Conservation (phyloP, 2,113 vertebrate species). For the Corythoichthys intestinalis region DNA sequence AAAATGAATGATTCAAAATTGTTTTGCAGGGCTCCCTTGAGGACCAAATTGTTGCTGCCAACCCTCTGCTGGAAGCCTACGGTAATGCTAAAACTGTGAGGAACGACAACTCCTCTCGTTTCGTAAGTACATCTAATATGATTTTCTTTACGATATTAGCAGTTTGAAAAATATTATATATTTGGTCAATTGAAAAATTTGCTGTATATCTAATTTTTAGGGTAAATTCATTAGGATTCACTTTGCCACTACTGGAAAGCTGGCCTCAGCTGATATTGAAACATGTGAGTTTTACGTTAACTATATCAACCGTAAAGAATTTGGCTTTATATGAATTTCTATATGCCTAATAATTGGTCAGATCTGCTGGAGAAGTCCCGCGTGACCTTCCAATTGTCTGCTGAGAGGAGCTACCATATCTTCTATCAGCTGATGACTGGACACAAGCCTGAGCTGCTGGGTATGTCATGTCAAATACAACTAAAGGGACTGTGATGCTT, state of each 20-base stretch:
- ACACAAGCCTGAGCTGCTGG: constrained; percentile 69
- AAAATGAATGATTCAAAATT: not conserved
- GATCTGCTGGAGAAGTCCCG: constrained; percentile 70
- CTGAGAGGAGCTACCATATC: constrained; percentile 76
- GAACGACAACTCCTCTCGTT: constrained; percentile 84
- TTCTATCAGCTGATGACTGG: constrained; percentile 74
- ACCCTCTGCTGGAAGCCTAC: constrained; percentile 77
- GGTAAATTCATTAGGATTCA: constrained; percentile 94
- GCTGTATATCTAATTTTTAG: constrained; percentile 28
- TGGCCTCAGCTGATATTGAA: constrained; percentile 93
- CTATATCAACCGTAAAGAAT: too few species aligned
- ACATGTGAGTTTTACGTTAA: constrained; percentile 77
- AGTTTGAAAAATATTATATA: not conserved
- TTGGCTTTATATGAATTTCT: too few species aligned
- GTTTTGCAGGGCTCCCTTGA: constrained; percentile 79
- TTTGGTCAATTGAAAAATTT: not conserved
- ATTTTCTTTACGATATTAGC: not conserved
- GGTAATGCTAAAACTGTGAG: constrained; percentile 84
- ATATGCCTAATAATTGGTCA: constrained; percentile 8
- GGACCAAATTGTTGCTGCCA: constrained; percentile 77
- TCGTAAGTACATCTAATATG: constrained; percentile 67
- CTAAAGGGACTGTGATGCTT: too few species aligned
- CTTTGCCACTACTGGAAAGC: constrained; percentile 82
- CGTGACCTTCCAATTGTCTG: constrained; percentile 70
- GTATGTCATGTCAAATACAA: constrained; percentile 30